These are phyloP conservation scores for Megastigmus dorsalis DNA, from an alignment of 2,888 invertebrate genomes.

Conservation along the genomic window DNA sequence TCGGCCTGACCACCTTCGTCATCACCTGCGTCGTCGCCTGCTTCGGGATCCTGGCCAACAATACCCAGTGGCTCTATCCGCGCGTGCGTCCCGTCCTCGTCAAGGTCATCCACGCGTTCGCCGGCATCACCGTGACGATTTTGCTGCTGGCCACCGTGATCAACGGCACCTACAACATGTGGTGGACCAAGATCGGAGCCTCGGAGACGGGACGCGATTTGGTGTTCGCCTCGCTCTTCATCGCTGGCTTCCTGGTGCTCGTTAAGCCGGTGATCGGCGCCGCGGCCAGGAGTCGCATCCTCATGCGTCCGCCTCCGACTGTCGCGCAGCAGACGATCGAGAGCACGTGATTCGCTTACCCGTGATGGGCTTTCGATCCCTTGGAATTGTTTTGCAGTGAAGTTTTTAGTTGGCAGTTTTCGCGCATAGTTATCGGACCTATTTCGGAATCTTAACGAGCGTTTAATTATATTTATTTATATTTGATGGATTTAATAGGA, in stretches of 20 bases:
- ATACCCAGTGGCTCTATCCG: constrained; percentile 68
- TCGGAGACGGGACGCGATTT: constrained; percentile 62
- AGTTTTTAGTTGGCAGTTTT: no score
- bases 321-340: neutral
- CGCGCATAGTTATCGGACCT: no score
- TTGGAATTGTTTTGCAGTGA: no score
- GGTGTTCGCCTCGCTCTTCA: constrained; percentile 63
- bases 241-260: constrained; percentile 65
- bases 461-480: no score
- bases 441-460: no score
- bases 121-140: constrained; percentile 64
- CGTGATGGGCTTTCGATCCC: no score
- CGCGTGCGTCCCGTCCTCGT: constrained; percentile 64
- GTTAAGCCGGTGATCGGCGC: constrained; percentile 67
- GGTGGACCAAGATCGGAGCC: constrained; percentile 60
- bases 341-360: constrained; percentile 28
- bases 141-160: constrained; percentile 66
- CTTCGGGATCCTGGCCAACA: constrained; percentile 67
- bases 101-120: constrained; percentile 67
- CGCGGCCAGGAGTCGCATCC: constrained; percentile 62
- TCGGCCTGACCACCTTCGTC: constrained; percentile 66
- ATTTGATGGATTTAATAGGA: no score
- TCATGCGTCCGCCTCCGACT: constrained; percentile 56
- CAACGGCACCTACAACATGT: constrained; percentile 65
- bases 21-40: constrained; percentile 58